Conservation (phyloP, 2,113 vertebrate species). For the Suricata suricatta region DNA sequence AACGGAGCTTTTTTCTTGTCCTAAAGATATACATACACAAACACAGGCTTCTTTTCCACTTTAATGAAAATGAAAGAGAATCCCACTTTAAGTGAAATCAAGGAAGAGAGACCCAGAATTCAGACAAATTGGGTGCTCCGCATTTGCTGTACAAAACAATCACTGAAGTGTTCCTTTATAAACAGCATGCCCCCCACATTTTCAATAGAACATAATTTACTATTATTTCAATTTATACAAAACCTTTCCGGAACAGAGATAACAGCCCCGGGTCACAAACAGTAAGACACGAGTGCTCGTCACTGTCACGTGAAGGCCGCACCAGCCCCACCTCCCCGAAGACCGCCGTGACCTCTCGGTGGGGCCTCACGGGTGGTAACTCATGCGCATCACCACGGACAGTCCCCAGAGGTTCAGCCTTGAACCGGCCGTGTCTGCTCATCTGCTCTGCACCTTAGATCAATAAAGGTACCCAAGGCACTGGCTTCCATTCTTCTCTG, state of each 20-base stretch:
- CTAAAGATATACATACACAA: not conserved
- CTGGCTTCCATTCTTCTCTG: not conserved
- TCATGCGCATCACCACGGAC: rapidly evolving
- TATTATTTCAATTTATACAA: not conserved
- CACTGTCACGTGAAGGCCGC: rapidly evolving
- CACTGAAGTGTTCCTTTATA: not conserved
- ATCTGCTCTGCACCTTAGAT: not conserved
- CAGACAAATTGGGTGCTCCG: not conserved
- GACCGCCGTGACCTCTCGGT: rapidly evolving
- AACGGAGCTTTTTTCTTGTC: not conserved
- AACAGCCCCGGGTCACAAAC: not conserved
- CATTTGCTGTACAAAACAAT: not conserved
- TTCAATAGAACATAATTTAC: not conserved
- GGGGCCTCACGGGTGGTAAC: rapidly evolving
- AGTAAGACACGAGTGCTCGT: too few relatives aligned
- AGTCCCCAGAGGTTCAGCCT: rapidly evolving
- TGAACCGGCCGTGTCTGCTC: rapidly evolving
- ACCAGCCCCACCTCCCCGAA: rapidly evolving
- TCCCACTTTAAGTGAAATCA: not conserved
- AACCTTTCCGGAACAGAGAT: not conserved
- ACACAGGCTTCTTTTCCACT: not conserved
- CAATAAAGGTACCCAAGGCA: not conserved
- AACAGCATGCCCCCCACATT: not conserved
- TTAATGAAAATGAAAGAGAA: not conserved
- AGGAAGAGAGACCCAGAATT: not conserved